Evolutionary conservation across 2,113 vertebrate genomes (phyloP), one percentile per base, ranked within the genome.

Genomic region (Balaeniceps rex): DNA sequence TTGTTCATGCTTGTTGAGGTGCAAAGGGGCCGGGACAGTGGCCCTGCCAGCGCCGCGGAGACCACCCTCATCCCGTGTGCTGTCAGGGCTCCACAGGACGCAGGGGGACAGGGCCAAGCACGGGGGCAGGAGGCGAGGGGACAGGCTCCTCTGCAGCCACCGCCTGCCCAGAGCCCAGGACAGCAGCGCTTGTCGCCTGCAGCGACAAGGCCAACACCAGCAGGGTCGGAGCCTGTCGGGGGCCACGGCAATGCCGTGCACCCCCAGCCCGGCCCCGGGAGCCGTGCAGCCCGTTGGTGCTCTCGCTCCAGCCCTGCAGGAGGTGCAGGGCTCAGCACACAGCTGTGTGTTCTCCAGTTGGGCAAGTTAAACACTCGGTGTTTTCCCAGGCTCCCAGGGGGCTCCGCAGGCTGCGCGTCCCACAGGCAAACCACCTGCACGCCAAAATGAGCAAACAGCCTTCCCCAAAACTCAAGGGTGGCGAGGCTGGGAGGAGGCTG

Each of bases 221-320:
- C 1, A 4, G 63, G 54, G 34, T 38, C 23, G 5, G 87, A 83
- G 69, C 52, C 69, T 19, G 0, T 10, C 1, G 11, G 40, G 75
- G 36, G 17, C 58, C 3, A 3, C 3, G 14, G 54, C 2, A 10
- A 29, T 24, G 49, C 76, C 1, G 0, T 7, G 65, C 40, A 16
- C 14, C n/a, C 69, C 57, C 40, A 34, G 49, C 25, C 40, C 8
- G 0, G 34, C 16, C 10, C 36, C 7, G 1, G 25, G 26, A 26
- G 44, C 68, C 9, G 1, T 12, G 21, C 10, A 4, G 18, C 52
- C 44, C 12, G 0, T 19, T 9, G 5, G 44, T 22, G 77, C 77
- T 42, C 57, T 47, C 2, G 4, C 11, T 11, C 8, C 34, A 11
- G 57, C 76, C 64, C 76, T 2, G 1, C 3, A 10, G 75, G 51